Evolutionary conservation across 2,888 invertebrate genomes (phyloP), one percentile per base, ranked within the genome.

Genomic region (Chrysotoxum bicinctum): DNA sequence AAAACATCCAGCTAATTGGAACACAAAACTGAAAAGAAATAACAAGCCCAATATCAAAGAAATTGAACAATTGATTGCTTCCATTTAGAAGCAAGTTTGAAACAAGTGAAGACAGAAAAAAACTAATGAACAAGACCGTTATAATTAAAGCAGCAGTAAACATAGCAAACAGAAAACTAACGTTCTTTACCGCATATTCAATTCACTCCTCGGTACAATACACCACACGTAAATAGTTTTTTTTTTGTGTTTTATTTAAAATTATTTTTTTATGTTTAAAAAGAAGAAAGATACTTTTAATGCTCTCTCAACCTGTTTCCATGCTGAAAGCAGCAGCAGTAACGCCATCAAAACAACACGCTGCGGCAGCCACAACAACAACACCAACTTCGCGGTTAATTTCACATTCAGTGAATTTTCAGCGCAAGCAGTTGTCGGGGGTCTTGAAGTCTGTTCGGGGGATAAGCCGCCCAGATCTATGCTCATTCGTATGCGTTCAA

Each of bases 131-230:
- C 68, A 83, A 83, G 21, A 84, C 83, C 74, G 74, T 79, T 78
- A 75, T 75, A 79, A 75, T 84, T 79, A 70, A 79, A 64, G 75
- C 79, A 84, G 58, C 75, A 79, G 75, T 70, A 70, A 79, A 45
- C 62, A 83, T 79, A 50, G 21, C 19, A 69, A 79, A 79, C 69
- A 75, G 40, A 66, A 35, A 74, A 32, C 64, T 64, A 74, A 64
- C 78, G 72, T 56, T 69, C 69, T 37, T 77, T 64, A 72, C 73
- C 52, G 40, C 35, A 21, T 43, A 48, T 73, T 79, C 21, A 30
- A 56, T 73, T 83, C 21, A 21, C 26, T 77, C 54, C 69, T 62
- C 68, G 52, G 30, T 73, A 45, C 68, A 68, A 48, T 54, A 45
- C 40, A 58, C 72, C 21, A 23, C 50, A 66, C 30, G n/a, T 32